Evolutionary conservation across 2,113 vertebrate genomes (phyloP).

Genomic region (Pelodiscus sinensis): DNA sequence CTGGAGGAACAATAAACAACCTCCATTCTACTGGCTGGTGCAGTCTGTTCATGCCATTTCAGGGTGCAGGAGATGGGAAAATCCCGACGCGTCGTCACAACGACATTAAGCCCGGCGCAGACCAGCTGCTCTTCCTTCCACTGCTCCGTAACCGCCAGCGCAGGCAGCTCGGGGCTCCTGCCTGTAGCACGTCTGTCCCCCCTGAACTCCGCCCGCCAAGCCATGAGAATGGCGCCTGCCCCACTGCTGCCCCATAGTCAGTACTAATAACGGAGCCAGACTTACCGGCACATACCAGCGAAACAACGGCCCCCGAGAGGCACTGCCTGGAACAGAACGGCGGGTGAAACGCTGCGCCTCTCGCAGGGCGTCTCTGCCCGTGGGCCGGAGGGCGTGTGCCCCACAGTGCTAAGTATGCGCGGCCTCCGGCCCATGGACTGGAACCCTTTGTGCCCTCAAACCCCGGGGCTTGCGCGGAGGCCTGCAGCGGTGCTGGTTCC

Average conservation of each 20-base stretch:
- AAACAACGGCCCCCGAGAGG: slow-evolving; percentile 60
- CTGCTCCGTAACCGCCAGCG: not conserved
- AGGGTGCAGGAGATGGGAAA: no score
- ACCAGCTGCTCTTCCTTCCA: not conserved
- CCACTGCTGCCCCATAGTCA: no score
- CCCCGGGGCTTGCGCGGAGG: not conserved
- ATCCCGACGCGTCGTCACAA: no score
- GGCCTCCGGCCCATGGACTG: not conserved
- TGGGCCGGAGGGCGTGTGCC: accelerated
- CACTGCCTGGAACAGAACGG: slow-evolving; percentile 67
- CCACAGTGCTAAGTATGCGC: not conserved
- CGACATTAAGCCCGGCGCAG: not conserved
- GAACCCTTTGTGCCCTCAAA: not conserved
- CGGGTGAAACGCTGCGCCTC: not conserved
- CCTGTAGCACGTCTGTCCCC: not conserved
- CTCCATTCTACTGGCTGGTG: no score
- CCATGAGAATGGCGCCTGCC: no score
- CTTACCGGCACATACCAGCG: slow-evolving; percentile 77
- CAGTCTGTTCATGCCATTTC: no score
- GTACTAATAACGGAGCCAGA: accelerated
- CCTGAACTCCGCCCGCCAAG: no score
- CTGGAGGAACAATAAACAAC: no score
- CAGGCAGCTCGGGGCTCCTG: not conserved
- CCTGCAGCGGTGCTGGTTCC: not conserved
- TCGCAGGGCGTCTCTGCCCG: not conserved